These are phyloP conservation scores for Onychomys arenicola DNA, from an alignment of 2,797 vertebrate genomes.

Conservation along the genomic window DNA sequence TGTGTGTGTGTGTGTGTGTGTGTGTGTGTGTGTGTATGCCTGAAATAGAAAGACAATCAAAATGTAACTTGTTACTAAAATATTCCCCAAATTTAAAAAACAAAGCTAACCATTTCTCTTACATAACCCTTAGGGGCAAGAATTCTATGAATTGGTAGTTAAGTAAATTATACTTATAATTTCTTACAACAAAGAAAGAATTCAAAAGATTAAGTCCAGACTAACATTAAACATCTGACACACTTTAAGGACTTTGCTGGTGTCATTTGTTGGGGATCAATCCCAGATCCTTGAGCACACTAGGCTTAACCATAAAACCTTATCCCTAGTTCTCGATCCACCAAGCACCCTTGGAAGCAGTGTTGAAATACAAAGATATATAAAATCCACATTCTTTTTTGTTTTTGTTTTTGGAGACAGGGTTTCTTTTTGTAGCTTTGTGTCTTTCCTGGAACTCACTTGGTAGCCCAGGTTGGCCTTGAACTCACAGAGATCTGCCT, in stretches of 20 bases:
- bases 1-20: slow-evolving; percentile 3
- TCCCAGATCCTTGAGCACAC: background rate
- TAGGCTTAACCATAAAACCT: background rate
- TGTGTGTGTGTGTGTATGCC: background rate
- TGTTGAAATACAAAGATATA: background rate
- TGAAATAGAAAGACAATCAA: slow-evolving; percentile 39
- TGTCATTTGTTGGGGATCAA: background rate
- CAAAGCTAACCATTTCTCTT: slow-evolving; percentile 1
- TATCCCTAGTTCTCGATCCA: background rate
- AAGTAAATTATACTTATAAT: slow-evolving; percentile 62
- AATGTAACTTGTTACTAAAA: background rate
- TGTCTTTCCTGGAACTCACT: no score
- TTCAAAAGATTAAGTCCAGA: background rate
- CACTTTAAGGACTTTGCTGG: background rate
- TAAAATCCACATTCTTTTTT: background rate
- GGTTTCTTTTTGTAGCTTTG: no score
- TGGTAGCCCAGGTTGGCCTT: no score
- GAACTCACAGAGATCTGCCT: no score
- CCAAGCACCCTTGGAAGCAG: background rate
- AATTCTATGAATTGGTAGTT: slow-evolving; percentile 13
- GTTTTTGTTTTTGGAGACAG: no score
- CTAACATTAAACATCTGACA: background rate
- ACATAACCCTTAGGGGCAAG: background rate
- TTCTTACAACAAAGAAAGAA: slow-evolving; percentile 13
- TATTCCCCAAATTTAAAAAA: background rate